Base-by-base conservation (phyloP, 2,113 vertebrate genomes). In the Mixornis gularis region DNA sequence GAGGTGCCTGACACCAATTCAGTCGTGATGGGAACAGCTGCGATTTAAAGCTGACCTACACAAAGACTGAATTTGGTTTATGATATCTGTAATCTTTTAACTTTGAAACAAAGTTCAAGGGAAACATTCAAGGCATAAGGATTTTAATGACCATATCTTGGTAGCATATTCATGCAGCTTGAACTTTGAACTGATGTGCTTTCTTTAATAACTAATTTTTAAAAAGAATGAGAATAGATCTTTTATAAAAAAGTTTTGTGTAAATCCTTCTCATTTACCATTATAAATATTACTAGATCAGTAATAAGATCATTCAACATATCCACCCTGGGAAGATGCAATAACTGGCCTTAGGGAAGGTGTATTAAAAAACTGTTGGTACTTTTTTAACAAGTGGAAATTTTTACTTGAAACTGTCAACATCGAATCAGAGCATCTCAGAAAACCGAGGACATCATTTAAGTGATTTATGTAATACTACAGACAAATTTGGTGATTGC, bases 51-150 rank as follows among this genome's bases (percentile, higher is more conserved):
- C 85, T 92, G 88, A 56, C 58, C 85, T 83, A 21, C 22, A 60
- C 64, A 48, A 89, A 79, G 85, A 78, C 91, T 97, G 94, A 89
- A 87, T 84, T 60, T 92, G 91, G 89, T 93, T 89, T 86, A 87
- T 76, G 81, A 80, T 83, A 89, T 85, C 84, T 96, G 63, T 92
- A 77, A 60, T 78, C 60, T 87, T 89, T 89, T 93, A 74, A 92
- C 74, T 86, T 94, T 92, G 85, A 60, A 84, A 46, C 22, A 91
- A 84, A 83, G 49, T 88, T 94, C 59, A 91, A 90, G 92, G 90
- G 94, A 91, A 94, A 93, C 94, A 89, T 69, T 94, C 81, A 95
- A 96, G 94, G 96, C 96, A 96, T 97, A 97, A 96, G 96, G 94
- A 96, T 96, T 95, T 88, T 90, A 83, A 65, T 85, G 36, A 15